phyloP scores from a whole-genome alignment of 2,113 vertebrate genomes.

The Onychostruthus taczanowskii region DNA sequence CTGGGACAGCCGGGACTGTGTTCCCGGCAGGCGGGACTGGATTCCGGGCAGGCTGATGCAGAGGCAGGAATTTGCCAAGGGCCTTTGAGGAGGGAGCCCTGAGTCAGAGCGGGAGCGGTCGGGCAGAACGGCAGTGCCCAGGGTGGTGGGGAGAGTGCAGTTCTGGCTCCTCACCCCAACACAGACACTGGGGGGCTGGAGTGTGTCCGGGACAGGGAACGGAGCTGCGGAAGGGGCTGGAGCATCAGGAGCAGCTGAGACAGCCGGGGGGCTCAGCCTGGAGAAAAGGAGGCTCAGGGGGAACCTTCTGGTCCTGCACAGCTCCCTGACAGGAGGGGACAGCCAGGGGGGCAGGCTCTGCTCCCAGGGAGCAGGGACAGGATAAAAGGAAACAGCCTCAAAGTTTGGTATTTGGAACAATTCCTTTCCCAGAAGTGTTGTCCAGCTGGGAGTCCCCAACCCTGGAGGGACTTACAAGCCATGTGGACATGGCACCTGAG shows the following conservation, averaged over 20 bases:
- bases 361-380: neutral
- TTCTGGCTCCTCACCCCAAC: neutral
- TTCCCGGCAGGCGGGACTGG: neutral
- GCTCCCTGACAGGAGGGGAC: neutral
- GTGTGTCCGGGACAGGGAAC: neutral
- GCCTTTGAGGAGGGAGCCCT: neutral
- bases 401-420: neutral
- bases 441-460: neutral
- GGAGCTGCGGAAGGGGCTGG: neutral
- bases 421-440: neutral
- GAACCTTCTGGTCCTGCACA: neutral
- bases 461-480: neutral
- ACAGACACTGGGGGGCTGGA: neutral
- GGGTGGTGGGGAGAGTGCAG: neutral
- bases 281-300: neutral
- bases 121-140: neutral
- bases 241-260: neutral
- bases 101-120: neutral
- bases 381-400: neutral
- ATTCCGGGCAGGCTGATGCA: neutral
- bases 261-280: neutral
- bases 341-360: rapidly evolving
- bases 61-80: neutral
- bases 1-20: neutral
- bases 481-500: neutral